Base-by-base conservation (phyloP, 2,113 vertebrate species). In the Hypocryptadius cinnamomeus region DNA sequence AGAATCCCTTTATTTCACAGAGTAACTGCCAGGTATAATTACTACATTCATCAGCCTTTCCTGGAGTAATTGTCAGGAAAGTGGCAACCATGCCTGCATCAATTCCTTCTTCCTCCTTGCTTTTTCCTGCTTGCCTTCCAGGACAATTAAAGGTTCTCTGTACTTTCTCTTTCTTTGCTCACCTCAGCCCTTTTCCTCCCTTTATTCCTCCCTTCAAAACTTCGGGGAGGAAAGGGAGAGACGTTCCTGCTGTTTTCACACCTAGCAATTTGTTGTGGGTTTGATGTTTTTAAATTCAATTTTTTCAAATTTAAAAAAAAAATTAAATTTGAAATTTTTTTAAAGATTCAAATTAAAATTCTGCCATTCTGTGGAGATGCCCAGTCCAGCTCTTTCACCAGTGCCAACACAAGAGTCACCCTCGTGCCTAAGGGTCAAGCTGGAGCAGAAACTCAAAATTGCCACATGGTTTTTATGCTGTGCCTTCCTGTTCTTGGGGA, bases 21-120 rank as follows among this genome's bases (percentile, higher is more conserved):
- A 39, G 57, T 57, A 53, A 85, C 63, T 85, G 85, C 90, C 94
- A 94, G 74, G 59, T 94, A 18, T 88, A 96, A 94, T 96, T 91
- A 90, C 71, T 47, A 35, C 59, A 73, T 77, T 95, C 92, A 96
- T 91, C 80, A 96, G 77, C 60, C 53, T 39, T 94, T 96, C 86
- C 93, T 94, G 93, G 42, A 86, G 51, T 93, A 94, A 91, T 89
- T 95, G 60, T 94, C 79, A 90, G 64, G 64, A 77, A 94, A 94
- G 79, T 16, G 21, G 56, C 74, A 95, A 77, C 79, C 68, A 33
- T 77, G 77, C 50, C 30, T 45, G 45, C 79, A 94, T 66, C 54
- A 54, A 17, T 57, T 87, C 72, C 82, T 93, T 66, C 85, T 80
- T 94, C 73, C 73, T 81, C 53, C 30, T 84, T 33, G 50, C 18